Base-by-base conservation (phyloP, 1,140 invertebrate species). In the Pseudachorutes palmiensis region DNA sequence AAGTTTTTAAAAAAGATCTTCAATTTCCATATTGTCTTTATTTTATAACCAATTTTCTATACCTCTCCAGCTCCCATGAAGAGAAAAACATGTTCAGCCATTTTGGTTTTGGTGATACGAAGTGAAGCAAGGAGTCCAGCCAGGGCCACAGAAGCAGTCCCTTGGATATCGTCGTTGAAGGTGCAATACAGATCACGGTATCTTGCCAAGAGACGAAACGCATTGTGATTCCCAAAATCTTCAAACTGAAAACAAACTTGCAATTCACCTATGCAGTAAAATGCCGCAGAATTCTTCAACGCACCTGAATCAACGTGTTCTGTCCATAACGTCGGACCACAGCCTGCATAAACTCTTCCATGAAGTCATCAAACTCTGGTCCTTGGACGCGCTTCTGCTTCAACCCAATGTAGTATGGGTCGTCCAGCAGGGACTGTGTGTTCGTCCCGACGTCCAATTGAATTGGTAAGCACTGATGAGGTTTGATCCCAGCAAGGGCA, bases 331-430 rank as follows among this genome's bases (percentile, higher is more conserved):
- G 84, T 66, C 85, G 83, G 0, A 96, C 87, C 22, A 88, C 88
- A 0, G 95, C 92, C 57, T 86, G 76, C 93, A 99, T 97, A 77
- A 99, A 98, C 81, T 99, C 97, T 57, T 99, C 95, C 45, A 99
- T 81, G 68, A 99, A 90, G 5, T 90, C 88, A 76, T 98, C 92
- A 78, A 97, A 99, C 64, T 86, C 83, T 28, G 81, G 70, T 0
- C 94, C 94, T 2, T 84, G 86, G 0, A 92, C 84, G 62, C 97
- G 84, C 48, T 83, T 86, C 67, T 97, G 89, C 28, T 84, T 83
- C 28, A 96, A 79, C 0, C 97, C 97, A 78, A 97, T 92, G 81
- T 99, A 99, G 14, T 92, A 80, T 0, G 89, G 88, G 80, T 98
- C 93, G 62, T 94, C 85, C 2, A 95, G 77, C 48, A 97, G 82